Base-by-base conservation (phyloP, 2,888 invertebrate genomes). In the Epinotia nisella region DNA sequence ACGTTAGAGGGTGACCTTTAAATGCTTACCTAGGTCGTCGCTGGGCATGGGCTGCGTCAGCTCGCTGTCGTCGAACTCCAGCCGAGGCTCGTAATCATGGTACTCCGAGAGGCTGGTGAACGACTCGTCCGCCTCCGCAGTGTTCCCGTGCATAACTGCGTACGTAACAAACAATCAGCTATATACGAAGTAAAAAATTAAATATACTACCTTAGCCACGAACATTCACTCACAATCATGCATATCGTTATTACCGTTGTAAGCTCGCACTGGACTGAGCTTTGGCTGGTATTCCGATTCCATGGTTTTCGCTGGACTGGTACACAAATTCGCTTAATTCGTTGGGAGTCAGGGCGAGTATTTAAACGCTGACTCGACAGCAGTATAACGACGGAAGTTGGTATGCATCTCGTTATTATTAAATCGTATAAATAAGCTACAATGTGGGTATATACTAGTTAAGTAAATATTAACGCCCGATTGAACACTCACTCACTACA, bases 41-140 rank as follows among this genome's bases (percentile, higher is more conserved):
- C 96, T 94, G 82, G 96, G 95, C 82, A 95, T 95, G 17, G 72
- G 67, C 67, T 72, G 72, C 24, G 69, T 55, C 73, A 98, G 90
- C 92, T 99, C 99, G 15, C 98, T 97, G 90, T 99, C 99, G 93
- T 99, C 99, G 93, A 99, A 99, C 90, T 99, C 98, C 86, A 99
- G 94, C 91, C 98, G 97, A 15, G 98, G 98, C 88, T 99, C 99
- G 88, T 98, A 97, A 91, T 98, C 98, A 87, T 98, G 98, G 87
- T 96, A 96, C 90, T 98, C 98, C 45, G 98, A 98, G 74, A 98
- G 94, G 89, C 98, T 98, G 67, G 97, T 97, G 87, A 97, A 96
- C 10, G 96, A 95, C 83, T 98, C 98, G 77, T 98, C 97, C 74
- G 94, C 91, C 78, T 95, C 95, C 74, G 80, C 77, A 73, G 77